Evolutionary conservation across 2,888 invertebrate species (phyloP).

Genomic region (Gandaritis pyraliata): DNA sequence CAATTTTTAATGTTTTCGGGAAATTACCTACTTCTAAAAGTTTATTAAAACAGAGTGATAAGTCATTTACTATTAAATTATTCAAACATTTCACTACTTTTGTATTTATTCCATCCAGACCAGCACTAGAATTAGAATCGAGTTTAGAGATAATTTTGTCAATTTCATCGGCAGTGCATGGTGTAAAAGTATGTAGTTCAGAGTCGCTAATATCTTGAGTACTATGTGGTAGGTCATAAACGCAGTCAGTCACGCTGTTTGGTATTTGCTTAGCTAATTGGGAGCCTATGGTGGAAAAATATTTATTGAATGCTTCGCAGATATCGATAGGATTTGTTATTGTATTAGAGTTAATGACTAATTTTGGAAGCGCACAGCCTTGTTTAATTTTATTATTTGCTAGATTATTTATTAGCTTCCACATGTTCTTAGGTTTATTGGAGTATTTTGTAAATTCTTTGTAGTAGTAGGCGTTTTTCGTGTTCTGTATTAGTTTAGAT

Average conservation of each 20-base stretch:
- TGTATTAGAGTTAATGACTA: not conserved
- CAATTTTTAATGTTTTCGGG: not conserved
- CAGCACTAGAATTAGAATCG: not conserved
- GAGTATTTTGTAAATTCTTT: not conserved
- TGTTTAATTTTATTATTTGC: conserved; percentile 6
- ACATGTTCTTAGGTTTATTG: conserved; percentile 5
- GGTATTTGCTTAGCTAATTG: conserved; percentile 28
- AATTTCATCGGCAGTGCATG: not conserved
- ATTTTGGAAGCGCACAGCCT: not conserved
- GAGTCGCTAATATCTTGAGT: too few relatives aligned
- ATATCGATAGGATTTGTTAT: conserved; percentile 15
- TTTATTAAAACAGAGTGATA: not conserved
- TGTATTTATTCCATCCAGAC: not conserved
- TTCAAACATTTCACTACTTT: not conserved
- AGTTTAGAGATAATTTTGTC: not conserved
- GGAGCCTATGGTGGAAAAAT: conserved; percentile 33
- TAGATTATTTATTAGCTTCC: conserved; percentile 3
- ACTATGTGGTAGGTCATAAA: too few relatives aligned
- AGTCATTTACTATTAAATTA: not conserved
- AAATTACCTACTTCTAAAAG: not conserved
- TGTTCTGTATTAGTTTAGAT: not conserved
- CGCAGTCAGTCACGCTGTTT: too few relatives aligned
- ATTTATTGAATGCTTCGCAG: conserved; percentile 41
- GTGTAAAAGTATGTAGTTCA: not conserved
- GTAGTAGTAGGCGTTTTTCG: conserved; percentile 1